Percentiles rank a stretch among this genome's conserved stretches.
Conservation (phyloP, 2,113 vertebrate species). For the rabbit (Oryctolagus cuniculus) region DNA sequence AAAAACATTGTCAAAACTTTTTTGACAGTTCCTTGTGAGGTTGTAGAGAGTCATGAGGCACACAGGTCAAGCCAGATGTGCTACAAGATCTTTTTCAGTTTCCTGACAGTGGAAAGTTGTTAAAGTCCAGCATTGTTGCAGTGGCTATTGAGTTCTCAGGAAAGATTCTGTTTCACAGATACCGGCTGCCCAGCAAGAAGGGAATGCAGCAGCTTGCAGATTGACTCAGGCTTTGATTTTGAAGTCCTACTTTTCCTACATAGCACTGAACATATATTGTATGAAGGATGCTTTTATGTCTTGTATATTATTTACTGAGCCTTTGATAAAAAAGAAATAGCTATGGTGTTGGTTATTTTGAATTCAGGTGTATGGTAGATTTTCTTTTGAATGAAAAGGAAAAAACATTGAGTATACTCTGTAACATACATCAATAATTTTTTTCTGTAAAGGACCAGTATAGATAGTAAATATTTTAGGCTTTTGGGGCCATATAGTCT, state of each 20-base stretch:
- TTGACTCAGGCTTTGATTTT: conserved; percentile 16
- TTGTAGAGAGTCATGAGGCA: background rate
- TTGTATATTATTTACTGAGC: conserved; percentile 34
- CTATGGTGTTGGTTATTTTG: conserved; percentile 13
- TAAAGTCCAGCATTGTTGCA: background rate
- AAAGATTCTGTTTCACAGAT: conserved; percentile 18
- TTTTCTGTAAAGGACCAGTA: background rate
- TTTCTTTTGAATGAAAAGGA: conserved; percentile 16
- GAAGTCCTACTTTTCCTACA: conserved; percentile 6
- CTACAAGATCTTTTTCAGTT: background rate
- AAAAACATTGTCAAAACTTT: background rate
- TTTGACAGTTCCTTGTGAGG: background rate
- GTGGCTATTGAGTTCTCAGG: conserved; percentile 21
- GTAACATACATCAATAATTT: background rate
- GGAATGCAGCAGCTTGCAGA: background rate
- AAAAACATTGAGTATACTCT: background rate
- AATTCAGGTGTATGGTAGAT: conserved; percentile 11
- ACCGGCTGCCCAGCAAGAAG: background rate
- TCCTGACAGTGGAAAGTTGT: conserved; percentile 15
- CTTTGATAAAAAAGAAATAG: conserved; percentile 1
- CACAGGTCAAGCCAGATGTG: background rate
- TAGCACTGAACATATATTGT: background rate
- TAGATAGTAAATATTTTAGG: conserved; percentile 3
- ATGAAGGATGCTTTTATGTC: background rate
- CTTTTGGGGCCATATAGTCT: background rate